phyloP scores from a whole-genome alignment of 64 coral and sea anemone species.

The Montipora capricornis region DNA sequence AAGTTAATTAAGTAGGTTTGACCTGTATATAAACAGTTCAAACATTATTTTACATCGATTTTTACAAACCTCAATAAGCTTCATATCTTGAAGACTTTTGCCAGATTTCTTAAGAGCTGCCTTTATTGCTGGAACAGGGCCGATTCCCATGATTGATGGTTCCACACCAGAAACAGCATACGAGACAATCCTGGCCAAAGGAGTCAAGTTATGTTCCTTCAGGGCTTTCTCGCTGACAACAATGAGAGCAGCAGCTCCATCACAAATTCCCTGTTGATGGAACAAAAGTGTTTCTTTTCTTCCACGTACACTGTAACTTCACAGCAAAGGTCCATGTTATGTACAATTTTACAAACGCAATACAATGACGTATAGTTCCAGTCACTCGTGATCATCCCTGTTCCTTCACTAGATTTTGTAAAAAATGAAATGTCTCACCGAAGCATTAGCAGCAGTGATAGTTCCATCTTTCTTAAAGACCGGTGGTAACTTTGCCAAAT shows the following conservation, averaged over 20 bases:
- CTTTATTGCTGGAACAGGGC: conserved; percentile 94
- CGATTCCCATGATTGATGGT: conserved; percentile 98
- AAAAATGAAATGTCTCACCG: conserved; percentile 54
- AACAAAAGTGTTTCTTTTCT: neutral
- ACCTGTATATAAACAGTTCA: neutral
- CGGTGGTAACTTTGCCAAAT: conserved; percentile 82
- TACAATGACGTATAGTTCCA: no score
- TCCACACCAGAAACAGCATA: conserved; percentile 88
- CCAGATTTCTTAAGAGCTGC: conserved; percentile 75
- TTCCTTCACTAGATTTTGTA: neutral
- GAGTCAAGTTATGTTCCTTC: conserved; percentile 91
- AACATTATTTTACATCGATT: no score
- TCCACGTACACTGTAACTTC: no score
- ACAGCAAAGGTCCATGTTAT: no score
- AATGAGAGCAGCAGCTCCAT: conserved; percentile 91
- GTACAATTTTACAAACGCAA: no score
- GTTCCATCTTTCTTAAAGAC: conserved; percentile 98
- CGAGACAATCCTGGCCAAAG: conserved; percentile 86
- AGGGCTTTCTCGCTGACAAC: conserved; percentile 96
- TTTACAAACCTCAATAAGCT: conserved; percentile 81
- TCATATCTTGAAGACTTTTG: conserved; percentile 93
- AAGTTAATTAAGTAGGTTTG: neutral
- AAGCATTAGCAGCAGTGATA: conserved; percentile 96
- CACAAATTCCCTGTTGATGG: conserved; percentile 88
- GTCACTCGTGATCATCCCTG: neutral